phyloP scores from a whole-genome alignment of 23 tunicate genomes.

The Trididemnum nubilum region DNA sequence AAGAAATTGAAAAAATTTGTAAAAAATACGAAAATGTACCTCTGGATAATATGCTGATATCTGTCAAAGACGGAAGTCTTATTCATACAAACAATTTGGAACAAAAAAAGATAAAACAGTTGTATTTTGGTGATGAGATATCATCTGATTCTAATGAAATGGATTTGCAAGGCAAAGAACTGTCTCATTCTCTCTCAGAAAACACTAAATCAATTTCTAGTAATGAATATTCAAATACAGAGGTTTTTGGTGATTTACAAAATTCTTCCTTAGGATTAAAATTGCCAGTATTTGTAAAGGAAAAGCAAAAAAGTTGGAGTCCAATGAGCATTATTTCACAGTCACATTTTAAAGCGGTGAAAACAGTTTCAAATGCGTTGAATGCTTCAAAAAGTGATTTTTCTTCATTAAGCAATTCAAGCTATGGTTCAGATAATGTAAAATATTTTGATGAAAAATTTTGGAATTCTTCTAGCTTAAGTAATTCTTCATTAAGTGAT shows the following conservation, averaged over 20 bases:
- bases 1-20: constrained; percentile 26
- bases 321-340: neutral
- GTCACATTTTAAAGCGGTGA: constrained; percentile 2
- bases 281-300: neutral
- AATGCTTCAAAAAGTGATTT: no score
- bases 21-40: constrained; percentile 22
- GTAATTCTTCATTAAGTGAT: no score
- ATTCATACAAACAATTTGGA: neutral
- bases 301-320: neutral
- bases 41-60: neutral
- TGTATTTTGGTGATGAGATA: neutral
- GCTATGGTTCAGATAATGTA: no score
- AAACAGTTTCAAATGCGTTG: neutral
- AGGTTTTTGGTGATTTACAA: no score
- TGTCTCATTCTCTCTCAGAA: no score
- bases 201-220: no score
- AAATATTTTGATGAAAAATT: no score
- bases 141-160: neutral
- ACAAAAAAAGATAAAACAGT: neutral
- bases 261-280: no score
- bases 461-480: no score
- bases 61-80: neutral
- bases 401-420: no score
- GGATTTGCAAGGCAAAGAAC: neutral
- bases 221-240: no score